Base-by-base conservation (phyloP, 2,888 invertebrate species). In the Acholoe squamosa region DNA sequence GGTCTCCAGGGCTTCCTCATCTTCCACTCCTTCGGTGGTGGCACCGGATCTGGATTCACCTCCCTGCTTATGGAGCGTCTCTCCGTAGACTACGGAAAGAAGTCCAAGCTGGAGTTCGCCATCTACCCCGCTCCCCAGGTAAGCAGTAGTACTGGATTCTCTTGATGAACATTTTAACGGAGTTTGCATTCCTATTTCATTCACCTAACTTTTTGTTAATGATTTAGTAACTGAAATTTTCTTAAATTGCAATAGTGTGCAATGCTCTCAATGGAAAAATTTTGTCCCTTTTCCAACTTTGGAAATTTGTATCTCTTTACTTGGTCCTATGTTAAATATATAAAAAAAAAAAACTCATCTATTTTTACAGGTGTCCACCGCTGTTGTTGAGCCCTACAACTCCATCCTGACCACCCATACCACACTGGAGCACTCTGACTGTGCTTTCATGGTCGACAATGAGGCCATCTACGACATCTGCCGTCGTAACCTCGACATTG, bases 341-440 rank as follows among this genome's bases (percentile, higher is more conserved):
- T 76, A 28, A 76, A 10, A 76, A 76, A 16, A 14, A 76, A 14
- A 12, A 76, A 25, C 12, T 56, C 19, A 19, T 56, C 19, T 56
- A 16, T 25, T 76, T 10, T 76, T 76, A 14, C 98, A 97, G 97
- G 97, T 98, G 33, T 98, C 98, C 52, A 98, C 98, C 0, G 98
- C 98, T 84, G 84, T 84, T 34, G 84, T 84, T 25, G 84, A 84
- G 84, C 84, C 76, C 93, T 94, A 84, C 84, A 84, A 84, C 52
- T 84, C 84, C 34, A 84, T 84, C 52, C 84, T 84, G 84, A 84
- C 84, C 84, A 84, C 84, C 84, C 99, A 99, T 96, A 99, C 99
- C 89, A 99, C 99, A 91, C 93, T 97, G 91, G 98, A 99, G 96
- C 99, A 99, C 96, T 98, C 98, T 0, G 98, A 99, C 97, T 99